These are phyloP conservation scores for Latrodectus hesperus DNA, from an alignment of 2,888 invertebrate species.

Conservation along the genomic window DNA sequence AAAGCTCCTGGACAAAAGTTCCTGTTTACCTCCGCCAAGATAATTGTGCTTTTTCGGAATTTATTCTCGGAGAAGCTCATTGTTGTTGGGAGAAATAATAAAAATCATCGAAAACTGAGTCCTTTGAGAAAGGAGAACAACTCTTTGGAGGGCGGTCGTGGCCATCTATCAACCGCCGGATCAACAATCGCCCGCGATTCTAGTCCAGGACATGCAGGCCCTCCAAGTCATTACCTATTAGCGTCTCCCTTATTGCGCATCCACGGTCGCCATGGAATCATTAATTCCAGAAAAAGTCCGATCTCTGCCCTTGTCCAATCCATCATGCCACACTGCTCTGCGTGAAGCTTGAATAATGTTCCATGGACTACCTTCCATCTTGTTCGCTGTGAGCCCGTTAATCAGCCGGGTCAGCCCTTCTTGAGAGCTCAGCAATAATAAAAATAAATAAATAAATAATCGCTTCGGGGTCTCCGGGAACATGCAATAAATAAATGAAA, in stretches of 20 bases:
- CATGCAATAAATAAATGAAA: too few species aligned
- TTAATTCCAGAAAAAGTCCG: conserved; percentile 41
- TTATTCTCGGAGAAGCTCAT: background rate
- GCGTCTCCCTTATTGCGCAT: conserved; percentile 28
- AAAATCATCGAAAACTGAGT: background rate
- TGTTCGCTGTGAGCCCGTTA: background rate
- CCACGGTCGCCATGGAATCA: conserved; percentile 16
- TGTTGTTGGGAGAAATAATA: background rate
- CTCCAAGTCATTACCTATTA: conserved; percentile 37
- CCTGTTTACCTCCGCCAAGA: background rate
- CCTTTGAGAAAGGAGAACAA: background rate
- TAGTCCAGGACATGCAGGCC: background rate
- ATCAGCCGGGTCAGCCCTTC: conserved; percentile 28
- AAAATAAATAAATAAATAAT: background rate
- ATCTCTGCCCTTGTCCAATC: conserved; percentile 24
- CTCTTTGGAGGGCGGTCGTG: background rate
- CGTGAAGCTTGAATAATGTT: background rate
- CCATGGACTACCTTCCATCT: background rate
- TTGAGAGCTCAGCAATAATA: background rate
- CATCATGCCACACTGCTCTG: conserved; percentile 16
- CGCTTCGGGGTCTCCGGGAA: too few species aligned
- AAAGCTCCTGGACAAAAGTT: background rate
- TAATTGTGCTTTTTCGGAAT: background rate
- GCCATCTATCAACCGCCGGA: background rate
- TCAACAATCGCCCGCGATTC: conserved; percentile 21